Base-by-base conservation (phyloP, 1,140 invertebrate species). In the Neuroterus valhalla region DNA sequence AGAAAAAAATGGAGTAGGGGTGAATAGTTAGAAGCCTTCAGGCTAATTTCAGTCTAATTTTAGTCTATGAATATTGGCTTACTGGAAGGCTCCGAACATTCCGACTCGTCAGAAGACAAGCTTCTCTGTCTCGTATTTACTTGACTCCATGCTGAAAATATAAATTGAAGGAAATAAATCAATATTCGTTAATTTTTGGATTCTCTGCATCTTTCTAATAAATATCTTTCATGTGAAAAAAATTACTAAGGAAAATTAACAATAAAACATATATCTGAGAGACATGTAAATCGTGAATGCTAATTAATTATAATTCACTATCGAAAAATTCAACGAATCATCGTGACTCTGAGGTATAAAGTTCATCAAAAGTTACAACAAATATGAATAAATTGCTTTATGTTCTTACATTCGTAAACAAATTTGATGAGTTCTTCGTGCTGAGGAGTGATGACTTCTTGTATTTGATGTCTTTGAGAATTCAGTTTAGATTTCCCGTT, bases 381-480 rank as follows among this genome's bases (percentile, higher is more conserved):
- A 55, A 26, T 14, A 72, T 45, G 14, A 76, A 38, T 44, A 45
- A 14, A 46, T 11, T n/a, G 4, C 10, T 4, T 52, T 44, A 66
- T 23, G 45, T 11, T 92, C 92, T 92, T 90, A 94, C 93, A 93
- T 88, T 94, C 93, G 87, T 93, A 92, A 78, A 95, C 92, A 88
- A 92, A 95, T 89, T 92, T 94, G 85, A 94, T 94, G 66, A 95
- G 91, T 89, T 94, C 94, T 83, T 94, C 93, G 82, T 95, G 94
- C 77, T 94, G 93, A 67, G 94, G 93, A 70, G 92, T 93, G 50
- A 94, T 93, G 72, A 91, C 90, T 89, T 94, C 92, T 80, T 93
- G 93, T 74, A 81, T 85, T 70, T 88, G 86, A 91, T 91, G 91
- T 91, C 91, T 87, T 91, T 92, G 86, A 86, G 91, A 83, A 88